Conservation (phyloP, 2,888 invertebrate genomes). For the Matsumyia berberina region DNA sequence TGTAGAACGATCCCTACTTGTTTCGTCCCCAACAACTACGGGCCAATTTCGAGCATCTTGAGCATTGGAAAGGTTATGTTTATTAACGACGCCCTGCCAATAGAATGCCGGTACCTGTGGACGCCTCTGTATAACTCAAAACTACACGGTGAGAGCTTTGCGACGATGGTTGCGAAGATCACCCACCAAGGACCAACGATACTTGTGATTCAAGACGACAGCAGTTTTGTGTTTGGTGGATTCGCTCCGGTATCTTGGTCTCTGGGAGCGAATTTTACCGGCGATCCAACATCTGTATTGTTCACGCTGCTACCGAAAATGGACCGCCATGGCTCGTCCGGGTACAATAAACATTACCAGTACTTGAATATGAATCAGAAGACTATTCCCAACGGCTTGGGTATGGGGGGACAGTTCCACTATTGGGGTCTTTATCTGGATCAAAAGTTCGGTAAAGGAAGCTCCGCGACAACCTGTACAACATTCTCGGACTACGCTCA, state of each 20-base stretch:
- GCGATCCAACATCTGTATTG: constrained; percentile 90
- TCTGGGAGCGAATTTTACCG: constrained; percentile 89
- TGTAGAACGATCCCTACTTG: constrained; percentile 12
- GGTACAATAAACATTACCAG: constrained; percentile 93
- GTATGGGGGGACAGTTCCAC: constrained; percentile 94
- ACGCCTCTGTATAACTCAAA: constrained; percentile 92
- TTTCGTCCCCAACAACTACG: not conserved
- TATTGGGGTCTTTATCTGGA: constrained; percentile 94
- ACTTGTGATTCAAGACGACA: constrained; percentile 90
- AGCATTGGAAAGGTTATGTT: constrained; percentile 90
- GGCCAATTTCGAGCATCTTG: constrained; percentile 77
- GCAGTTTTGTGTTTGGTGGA: constrained; percentile 93
- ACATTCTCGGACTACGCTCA: constrained; percentile 91
- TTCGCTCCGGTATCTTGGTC: constrained; percentile 91
- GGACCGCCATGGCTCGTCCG: constrained; percentile 89
- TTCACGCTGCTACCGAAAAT: constrained; percentile 92
- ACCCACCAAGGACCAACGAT: constrained; percentile 91
- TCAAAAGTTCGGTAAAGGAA: constrained; percentile 92
- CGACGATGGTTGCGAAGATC: constrained; percentile 89
- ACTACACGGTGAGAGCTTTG: constrained; percentile 94
- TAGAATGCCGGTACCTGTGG: constrained; percentile 90
- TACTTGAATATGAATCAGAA: constrained; percentile 95
- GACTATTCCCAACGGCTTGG: constrained; percentile 95
- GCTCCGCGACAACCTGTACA: constrained; percentile 91
- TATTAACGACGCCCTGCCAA: constrained; percentile 90